These are phyloP conservation scores for Hypsopygia costalis DNA, from an alignment of 2,888 invertebrate genomes.

Conservation along the genomic window DNA sequence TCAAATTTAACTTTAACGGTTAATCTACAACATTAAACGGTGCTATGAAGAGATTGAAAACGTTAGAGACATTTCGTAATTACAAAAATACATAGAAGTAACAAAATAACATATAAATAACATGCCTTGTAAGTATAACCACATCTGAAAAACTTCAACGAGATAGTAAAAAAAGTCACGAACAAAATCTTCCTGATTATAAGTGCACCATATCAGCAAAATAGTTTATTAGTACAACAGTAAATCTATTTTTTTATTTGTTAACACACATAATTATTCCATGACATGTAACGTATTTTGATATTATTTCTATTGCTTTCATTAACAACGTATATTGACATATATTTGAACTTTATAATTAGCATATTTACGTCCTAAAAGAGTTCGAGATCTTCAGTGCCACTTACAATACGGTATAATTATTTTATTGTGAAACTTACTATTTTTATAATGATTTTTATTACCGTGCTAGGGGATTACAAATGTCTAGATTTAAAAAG, in stretches of 20 bases:
- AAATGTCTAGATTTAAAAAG: slow-evolving; percentile 26
- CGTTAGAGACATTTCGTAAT: too few relatives aligned
- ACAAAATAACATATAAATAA: not conserved
- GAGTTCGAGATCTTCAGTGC: slow-evolving; percentile 25
- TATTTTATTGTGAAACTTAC: slow-evolving; percentile 18
- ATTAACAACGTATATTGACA: slow-evolving; percentile 22
- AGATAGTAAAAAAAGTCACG: too few relatives aligned
- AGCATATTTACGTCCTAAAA: slow-evolving; percentile 23
- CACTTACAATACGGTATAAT: slow-evolving; percentile 26
- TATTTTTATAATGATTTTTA: slow-evolving; percentile 19
- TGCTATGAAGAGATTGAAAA: not conserved
- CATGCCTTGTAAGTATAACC: too few relatives aligned
- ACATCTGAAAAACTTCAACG: too few relatives aligned
- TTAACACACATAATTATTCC: too few relatives aligned
- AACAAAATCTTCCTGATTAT: too few relatives aligned
- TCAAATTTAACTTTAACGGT: not conserved
- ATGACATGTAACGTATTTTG: not conserved
- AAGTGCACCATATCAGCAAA: too few relatives aligned
- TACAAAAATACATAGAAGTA: not conserved
- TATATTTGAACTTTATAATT: slow-evolving; percentile 24
- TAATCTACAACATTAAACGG: not conserved
- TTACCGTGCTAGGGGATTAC: slow-evolving; percentile 26
- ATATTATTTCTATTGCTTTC: slow-evolving; percentile 9
- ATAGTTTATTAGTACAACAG: too few relatives aligned
- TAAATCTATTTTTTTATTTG: too few relatives aligned